Evolutionary conservation across 1,140 invertebrate species (phyloP), one percentile per base, ranked within the genome.

Genomic region (Archivesica marissinica): DNA sequence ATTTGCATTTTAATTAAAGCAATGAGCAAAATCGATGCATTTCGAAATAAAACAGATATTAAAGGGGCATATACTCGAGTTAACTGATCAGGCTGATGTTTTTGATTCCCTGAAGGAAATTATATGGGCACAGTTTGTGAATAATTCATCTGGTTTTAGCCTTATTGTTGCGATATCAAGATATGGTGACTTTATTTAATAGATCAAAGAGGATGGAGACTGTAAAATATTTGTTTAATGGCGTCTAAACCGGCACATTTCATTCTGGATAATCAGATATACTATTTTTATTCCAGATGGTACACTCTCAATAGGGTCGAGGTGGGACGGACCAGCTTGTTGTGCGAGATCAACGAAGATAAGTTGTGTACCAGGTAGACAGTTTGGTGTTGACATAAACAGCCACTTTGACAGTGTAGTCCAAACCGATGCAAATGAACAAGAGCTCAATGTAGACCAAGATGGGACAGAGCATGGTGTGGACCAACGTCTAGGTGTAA

Each of bases 1-100:
- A 79, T 79, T 79, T 66, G 77, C 77, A 79, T 68, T 79, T 79
- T 68, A 66, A 79, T 79, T 66, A 66, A 66, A 25, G 23, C 30
- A 66, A 33, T 13, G 23, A 20, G 56, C 9, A 33, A 33, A 79
- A 79, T 79, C 77, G 50, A 79, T 79, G 68, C 59, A 64, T 39
- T 33, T 1, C 20, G 77, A 79, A 79, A 79, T 79, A 79, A 79
- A 79, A 64, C 39, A 1, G 77, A 66, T 79, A 79, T 79, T 20
- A 79, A 79, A 68, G 9, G 25, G 41, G 38, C 38, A 68, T 79
- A 66, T 66, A 79, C 25, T 33, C 25, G 11, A 9, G 41, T 33
- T 44, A 72, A 44, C 0, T 33, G 68, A 72, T 50, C 44, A 72
- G 13, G 13, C 4, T 47, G 44, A n/a, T 25, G 25, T n/a, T 70